Percentiles rank a stretch among this genome's conserved stretches.
Conservation (phyloP, 2,888 invertebrate genomes). For the Drosophila stalkeri region DNA sequence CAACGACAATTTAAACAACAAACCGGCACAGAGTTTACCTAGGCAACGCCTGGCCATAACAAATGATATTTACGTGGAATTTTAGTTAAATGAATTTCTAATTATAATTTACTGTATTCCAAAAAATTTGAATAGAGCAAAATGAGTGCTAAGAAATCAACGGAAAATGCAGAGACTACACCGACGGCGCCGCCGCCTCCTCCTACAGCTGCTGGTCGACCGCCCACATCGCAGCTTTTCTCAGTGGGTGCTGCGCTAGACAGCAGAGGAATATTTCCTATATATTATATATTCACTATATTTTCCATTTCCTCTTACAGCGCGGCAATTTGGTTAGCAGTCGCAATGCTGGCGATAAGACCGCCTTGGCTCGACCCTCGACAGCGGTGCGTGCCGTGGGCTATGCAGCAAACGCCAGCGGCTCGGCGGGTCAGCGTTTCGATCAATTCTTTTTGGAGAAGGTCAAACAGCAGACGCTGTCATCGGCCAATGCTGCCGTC, state of each 20-base stretch:
- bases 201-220: conserved; percentile 80
- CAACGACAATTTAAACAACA: conserved; percentile 1
- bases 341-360: conserved; percentile 79
- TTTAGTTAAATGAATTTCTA: neutral
- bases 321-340: conserved; percentile 84
- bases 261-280: too few relatives aligned
- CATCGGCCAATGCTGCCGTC: conserved; percentile 82
- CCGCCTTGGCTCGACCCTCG: conserved; percentile 90
- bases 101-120: neutral
- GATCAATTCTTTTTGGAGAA: conserved; percentile 90
- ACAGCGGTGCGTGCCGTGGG: conserved; percentile 99
- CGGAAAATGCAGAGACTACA: conserved; percentile 16
- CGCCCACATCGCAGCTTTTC: conserved; percentile 81
- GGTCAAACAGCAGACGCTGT: conserved; percentile 82
- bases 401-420: conserved; percentile 90
- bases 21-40: conserved; percentile 15
- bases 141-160: conserved; percentile 38
- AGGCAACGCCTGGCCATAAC: conserved; percentile 47
- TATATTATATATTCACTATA: neutral
- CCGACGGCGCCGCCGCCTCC: conserved; percentile 68
- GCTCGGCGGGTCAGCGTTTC: conserved; percentile 87
- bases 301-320: conserved; percentile 35
- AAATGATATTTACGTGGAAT: conserved; percentile 7
- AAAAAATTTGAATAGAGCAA: conserved; percentile 2
- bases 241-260: conserved; percentile 61